Evolutionary conservation across 2,797 vertebrate genomes (phyloP), one percentile per base, ranked within the genome.

Genomic region (Lycodopsis pacificus): DNA sequence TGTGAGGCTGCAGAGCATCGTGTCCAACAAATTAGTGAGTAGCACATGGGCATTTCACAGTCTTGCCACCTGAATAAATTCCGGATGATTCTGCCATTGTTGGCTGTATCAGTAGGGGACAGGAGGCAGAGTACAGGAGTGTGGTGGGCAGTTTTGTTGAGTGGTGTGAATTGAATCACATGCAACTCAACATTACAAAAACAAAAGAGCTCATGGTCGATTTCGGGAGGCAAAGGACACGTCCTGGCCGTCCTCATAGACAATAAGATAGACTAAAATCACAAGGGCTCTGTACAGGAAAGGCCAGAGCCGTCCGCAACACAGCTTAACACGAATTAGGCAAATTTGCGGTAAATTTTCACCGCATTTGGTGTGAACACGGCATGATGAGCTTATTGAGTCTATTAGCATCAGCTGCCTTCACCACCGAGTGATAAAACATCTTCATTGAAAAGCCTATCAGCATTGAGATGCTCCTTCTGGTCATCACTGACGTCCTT

Each of bases 91-190:
- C 32, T 34, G 32, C 7, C 32, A 34, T 42, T 9, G 57, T 54
- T 11, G 38, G 58, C 36, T 54, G 57, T 34, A 63, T 62, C 14
- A 68, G 46, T 7, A 36, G 27, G n/a, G 9, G 12, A 7, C 34
- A 62, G 36, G 9, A 22, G n/a, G 19, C 22, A 0, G 32, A 48
- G 42, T 22, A 34, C 56, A 48, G 56, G 32, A 19, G 27, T 12
- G 44, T 40, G 32, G 44, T 72, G 34, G 42, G 19, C 71, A 73
- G 59, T 4, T 64, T 73, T 44, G 61, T 56, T 27, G 7, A 34
- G 32, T 7, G 32, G 32, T 34, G 32, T 34, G 32, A 34, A 34
- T 7, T 34, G 48, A 22, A 59, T n/a, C 57, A 59, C 57, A 32
- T 59, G 30, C 32, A 59, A 32, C 54, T 53, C 51, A 49, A 59